Conservation (phyloP, 2,888 invertebrate species). For the Drosophila mercatorum region DNA sequence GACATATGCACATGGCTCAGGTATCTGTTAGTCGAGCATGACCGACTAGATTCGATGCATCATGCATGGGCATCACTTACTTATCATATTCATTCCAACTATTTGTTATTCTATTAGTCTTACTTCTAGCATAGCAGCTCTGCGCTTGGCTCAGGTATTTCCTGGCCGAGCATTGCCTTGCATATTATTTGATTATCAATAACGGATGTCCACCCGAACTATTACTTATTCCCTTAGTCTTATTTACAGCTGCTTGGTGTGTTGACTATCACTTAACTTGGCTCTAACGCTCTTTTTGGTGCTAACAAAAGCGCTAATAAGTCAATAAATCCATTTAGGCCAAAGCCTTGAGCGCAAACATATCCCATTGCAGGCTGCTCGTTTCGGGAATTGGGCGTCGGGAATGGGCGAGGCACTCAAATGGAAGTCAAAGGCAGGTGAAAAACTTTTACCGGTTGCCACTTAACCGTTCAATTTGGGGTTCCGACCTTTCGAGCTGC, state of each 20-base stretch:
- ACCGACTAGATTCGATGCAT: no score
- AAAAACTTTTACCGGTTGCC: conserved; percentile 58
- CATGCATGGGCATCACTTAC: no score
- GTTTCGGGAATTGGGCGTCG: conserved; percentile 11
- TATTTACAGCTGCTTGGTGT: background rate
- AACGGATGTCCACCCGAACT: background rate
- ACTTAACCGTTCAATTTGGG: conserved; percentile 71
- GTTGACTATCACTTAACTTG: conserved; percentile 33
- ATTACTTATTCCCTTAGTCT: background rate
- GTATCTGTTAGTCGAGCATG: no score
- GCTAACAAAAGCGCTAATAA: conserved; percentile 41
- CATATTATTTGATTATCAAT: background rate
- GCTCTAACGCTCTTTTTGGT: conserved; percentile 7
- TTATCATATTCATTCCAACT: no score
- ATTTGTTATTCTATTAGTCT: no score
- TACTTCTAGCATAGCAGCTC: no score
- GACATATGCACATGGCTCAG: no score
- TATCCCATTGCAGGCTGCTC: conserved; percentile 13
- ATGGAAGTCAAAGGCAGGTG: conserved; percentile 59
- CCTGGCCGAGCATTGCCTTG: no score
- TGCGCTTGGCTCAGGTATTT: no score
- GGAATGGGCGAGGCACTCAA: conserved; percentile 7
- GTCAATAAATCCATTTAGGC: conserved; percentile 67
- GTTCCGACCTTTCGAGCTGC: conserved; percentile 50
- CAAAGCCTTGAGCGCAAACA: conserved; percentile 13